Evolutionary conservation across 2,888 invertebrate genomes (phyloP).

Genomic region (Imbricaverruca yamaguchii): DNA sequence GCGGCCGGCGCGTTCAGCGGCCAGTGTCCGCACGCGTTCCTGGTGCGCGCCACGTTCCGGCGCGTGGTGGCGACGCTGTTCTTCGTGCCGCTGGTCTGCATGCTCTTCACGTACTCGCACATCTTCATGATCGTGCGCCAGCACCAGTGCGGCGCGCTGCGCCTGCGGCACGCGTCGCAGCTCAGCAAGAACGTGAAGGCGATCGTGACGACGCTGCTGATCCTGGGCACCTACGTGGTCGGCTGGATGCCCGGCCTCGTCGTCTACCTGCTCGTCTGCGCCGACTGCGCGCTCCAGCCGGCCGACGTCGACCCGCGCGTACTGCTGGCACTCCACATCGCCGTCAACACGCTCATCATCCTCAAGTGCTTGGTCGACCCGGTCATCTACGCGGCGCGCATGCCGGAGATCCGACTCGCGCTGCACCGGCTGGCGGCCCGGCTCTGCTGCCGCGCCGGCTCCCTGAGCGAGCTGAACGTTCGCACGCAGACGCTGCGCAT

Average conservation of each 20-base stretch:
- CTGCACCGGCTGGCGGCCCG: neutral
- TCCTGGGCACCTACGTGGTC: slow-evolving; percentile 52
- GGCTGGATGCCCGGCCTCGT: slow-evolving; percentile 57
- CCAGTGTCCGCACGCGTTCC: slow-evolving; percentile 32
- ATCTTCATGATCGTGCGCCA: slow-evolving; percentile 52
- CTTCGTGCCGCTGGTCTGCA: slow-evolving; percentile 51
- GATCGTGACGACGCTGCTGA: slow-evolving; percentile 54
- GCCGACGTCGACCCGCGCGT: slow-evolving; percentile 32
- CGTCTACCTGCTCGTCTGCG: slow-evolving; percentile 51
- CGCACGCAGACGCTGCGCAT: neutral
- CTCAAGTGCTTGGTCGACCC: slow-evolving; percentile 52
- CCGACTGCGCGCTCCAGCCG: slow-evolving; percentile 42
- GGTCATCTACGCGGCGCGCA: slow-evolving; percentile 57
- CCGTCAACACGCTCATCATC: slow-evolving; percentile 51
- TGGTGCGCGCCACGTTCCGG: slow-evolving; percentile 45
- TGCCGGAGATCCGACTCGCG: slow-evolving; percentile 54
- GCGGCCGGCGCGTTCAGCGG: neutral
- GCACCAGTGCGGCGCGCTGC: slow-evolving; percentile 42
- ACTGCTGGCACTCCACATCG: slow-evolving; percentile 35
- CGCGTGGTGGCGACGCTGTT: slow-evolving; percentile 49
- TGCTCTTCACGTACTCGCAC: slow-evolving; percentile 53
- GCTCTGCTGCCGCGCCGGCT: neutral
- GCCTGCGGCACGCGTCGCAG: neutral
- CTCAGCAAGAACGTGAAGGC: slow-evolving; percentile 35
- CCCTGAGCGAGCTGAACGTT: neutral